Conservation (phyloP, 2,888 invertebrate genomes). For the Salticus scenicus region DNA sequence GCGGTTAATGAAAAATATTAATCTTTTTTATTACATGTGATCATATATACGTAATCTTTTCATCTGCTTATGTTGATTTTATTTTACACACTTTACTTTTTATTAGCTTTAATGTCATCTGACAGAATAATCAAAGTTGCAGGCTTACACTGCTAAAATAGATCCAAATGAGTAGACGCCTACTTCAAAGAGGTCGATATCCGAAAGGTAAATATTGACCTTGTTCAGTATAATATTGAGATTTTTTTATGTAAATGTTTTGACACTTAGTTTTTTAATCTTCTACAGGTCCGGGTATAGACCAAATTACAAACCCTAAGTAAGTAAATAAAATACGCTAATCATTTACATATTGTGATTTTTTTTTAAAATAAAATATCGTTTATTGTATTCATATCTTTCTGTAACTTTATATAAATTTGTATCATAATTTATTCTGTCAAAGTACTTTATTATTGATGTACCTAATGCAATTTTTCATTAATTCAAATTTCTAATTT, state of each 20-base stretch:
- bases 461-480: too few relatives aligned
- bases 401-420: neutral
- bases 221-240: too few relatives aligned
- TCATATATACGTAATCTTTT: too few relatives aligned
- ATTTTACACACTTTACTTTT: too few relatives aligned
- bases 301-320: slow-evolving; percentile 36
- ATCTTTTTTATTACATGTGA: too few relatives aligned
- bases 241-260: neutral
- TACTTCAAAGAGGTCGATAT: slow-evolving; percentile 61
- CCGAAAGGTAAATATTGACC: slow-evolving; percentile 42
- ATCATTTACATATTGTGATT: too few relatives aligned
- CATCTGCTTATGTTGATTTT: too few relatives aligned
- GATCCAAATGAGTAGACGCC: slow-evolving; percentile 46
- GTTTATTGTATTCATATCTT: neutral
- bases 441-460: neutral
- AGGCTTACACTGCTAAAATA: neutral
- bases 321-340: slow-evolving; percentile 9
- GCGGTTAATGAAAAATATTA: too few relatives aligned
- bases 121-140: neutral
- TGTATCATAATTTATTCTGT: neutral
- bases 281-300: slow-evolving; percentile 32
- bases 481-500: too few relatives aligned
- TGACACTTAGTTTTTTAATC: neutral
- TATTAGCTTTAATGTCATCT: neutral
- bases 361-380: neutral